Evolutionary conservation across 2,113 vertebrate genomes (phyloP).

Genomic region (Aramus guarauna): DNA sequence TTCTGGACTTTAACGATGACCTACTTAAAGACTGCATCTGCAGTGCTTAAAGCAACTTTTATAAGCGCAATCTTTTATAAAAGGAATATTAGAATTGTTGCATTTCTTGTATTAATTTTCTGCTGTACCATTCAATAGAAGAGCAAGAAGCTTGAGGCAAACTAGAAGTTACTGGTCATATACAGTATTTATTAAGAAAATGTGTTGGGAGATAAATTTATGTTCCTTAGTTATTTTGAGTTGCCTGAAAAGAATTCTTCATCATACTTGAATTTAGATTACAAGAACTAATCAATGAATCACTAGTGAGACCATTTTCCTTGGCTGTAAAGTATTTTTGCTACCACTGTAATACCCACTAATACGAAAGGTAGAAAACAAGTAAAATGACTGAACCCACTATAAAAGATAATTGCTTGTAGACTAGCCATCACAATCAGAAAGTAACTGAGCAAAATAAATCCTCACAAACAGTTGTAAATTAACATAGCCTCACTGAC

Average conservation of each 20-base stretch:
- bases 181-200: neutral
- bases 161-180: neutral
- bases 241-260: neutral
- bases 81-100: neutral
- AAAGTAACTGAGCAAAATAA: neutral
- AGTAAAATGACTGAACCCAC: neutral
- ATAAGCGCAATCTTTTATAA: neutral
- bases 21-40: conserved; percentile 1
- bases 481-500: neutral
- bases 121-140: neutral
- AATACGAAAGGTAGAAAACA: neutral
- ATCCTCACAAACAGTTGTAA: neutral
- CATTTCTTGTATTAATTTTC: neutral
- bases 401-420: neutral
- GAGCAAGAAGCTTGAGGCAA: neutral
- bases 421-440: neutral
- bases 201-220: neutral
- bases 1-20: neutral
- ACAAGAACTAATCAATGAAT: neutral
- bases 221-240: neutral
- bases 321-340: neutral
- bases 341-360: neutral
- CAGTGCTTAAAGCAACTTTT: neutral
- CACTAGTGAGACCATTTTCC: neutral
- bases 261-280: neutral